Conservation (phyloP, 2,797 vertebrate genomes). For the Clamator glandarius region DNA sequence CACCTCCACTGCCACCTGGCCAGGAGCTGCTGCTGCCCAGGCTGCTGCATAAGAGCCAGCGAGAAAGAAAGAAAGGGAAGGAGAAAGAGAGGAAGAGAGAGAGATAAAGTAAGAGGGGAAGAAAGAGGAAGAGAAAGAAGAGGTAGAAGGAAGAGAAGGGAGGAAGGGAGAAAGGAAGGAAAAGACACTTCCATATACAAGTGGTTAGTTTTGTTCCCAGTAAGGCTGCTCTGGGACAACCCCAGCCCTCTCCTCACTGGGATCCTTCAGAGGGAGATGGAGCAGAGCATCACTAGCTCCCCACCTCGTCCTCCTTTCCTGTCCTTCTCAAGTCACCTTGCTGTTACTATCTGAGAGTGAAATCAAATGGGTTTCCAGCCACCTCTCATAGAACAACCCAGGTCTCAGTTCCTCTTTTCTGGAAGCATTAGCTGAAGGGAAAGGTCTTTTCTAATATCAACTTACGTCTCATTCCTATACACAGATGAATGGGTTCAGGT, state of each 20-base stretch:
- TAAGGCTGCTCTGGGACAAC: neutral
- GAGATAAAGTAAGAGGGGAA: neutral
- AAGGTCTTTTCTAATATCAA: neutral
- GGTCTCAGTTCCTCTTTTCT: neutral
- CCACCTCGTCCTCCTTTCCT: rapidly evolving
- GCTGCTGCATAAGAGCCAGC: neutral
- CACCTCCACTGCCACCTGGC: rapidly evolving
- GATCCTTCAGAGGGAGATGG: neutral
- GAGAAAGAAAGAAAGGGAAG: neutral
- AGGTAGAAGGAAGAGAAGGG: too few relatives aligned
- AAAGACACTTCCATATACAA: neutral
- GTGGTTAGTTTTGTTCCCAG: neutral
- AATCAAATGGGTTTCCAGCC: neutral
- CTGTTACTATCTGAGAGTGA: neutral
- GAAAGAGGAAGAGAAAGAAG: neutral
- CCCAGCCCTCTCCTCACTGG: neutral
- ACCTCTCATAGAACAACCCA: neutral
- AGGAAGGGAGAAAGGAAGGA: neutral
- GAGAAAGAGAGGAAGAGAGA: neutral
- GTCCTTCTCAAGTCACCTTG: neutral
- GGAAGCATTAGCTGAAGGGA: neutral
- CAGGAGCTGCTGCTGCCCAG: neutral
- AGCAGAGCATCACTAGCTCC: neutral
- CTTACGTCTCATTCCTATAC: neutral
- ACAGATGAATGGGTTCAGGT: neutral